Evolutionary conservation across 2,113 vertebrate species (phyloP), one percentile per base, ranked within the genome.

Genomic region (Sinocyclocheilus rhinocerous): DNA sequence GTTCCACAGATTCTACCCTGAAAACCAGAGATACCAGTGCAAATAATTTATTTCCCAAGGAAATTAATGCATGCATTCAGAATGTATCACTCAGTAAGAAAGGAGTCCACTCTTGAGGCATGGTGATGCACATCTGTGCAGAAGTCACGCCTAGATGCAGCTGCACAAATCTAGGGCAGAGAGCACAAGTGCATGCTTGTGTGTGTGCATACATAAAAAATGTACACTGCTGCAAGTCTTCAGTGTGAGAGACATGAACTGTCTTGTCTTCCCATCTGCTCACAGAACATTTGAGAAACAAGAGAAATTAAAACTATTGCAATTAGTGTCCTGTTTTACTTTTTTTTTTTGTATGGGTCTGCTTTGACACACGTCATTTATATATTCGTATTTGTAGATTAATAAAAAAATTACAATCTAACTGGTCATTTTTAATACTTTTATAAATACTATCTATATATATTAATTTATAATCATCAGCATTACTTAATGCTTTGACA

Each of bases 71-170:
- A 70, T 39, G n/a, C 48, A 50, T 72, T 33, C 26, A 52, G 18
- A 26, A 81, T 50, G 22, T 15, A 50, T 72, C 36, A 36, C 39
- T 33, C n/a, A 50, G 4, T 81, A 7, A 59, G 29, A 63, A 24
- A 42, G 3, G 22, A 63, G 33, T 45, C 13, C 15, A 65, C 4
- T 81, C 29, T 20, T 29, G 22, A 87, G 61, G 55, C 45, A 61
- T 42, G 55, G 13, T 22, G 26, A 52, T 83, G 65, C n/a, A 52
- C 81, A 83, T 83, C 65, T 83, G 81, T 83, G 45, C 26, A 67
- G 7, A 52, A 8, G 13, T 72, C 48, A 83, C 24, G 50, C 81
- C 67, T 55, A 52, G 22, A 57, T 39, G 29, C 81, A 83, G 81
- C 65, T 83, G 81, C 29, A 57, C 26, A 72, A 72, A 83, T 57